These are phyloP conservation scores for Alentia gelatinosa DNA, from an alignment of 2,888 invertebrate species.

Conservation along the genomic window DNA sequence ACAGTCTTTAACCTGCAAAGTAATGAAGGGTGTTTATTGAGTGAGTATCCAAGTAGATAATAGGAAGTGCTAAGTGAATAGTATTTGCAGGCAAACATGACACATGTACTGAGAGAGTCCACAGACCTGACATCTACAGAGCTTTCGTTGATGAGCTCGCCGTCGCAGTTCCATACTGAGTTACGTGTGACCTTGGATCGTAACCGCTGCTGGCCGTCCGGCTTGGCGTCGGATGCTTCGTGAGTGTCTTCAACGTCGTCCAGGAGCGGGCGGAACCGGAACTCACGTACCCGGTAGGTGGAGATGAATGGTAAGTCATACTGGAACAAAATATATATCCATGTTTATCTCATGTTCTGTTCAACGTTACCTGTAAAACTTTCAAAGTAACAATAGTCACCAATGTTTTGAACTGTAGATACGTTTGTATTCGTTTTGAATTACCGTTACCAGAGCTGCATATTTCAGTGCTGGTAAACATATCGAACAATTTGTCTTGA, in stretches of 20 bases:
- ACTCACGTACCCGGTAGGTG: constrained; percentile 87
- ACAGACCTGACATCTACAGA: constrained; percentile 84
- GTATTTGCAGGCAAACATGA: not conserved
- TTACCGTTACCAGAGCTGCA: too few relatives aligned
- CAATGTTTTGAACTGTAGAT: too few relatives aligned
- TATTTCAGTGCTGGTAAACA: too few relatives aligned
- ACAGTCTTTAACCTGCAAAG: not conserved
- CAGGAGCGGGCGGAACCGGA: constrained; percentile 85
- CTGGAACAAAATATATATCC: constrained; percentile 80
- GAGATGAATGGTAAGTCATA: constrained; percentile 89
- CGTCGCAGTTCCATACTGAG: constrained; percentile 92
- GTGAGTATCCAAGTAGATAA: not conserved
- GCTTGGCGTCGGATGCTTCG: constrained; percentile 54
- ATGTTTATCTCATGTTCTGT: too few relatives aligned
- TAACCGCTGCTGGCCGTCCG: constrained; percentile 63
- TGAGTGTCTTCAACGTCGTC: constrained; percentile 66
- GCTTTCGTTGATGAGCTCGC: constrained; percentile 86
- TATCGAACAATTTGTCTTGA: too few relatives aligned
- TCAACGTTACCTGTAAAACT: too few relatives aligned
- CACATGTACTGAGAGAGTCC: too few relatives aligned
- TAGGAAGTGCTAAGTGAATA: not conserved
- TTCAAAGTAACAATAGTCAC: too few relatives aligned
- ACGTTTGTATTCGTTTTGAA: too few relatives aligned
- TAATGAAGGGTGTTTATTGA: not conserved
- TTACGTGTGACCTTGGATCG: constrained; percentile 62